Evolutionary conservation across 2,888 invertebrate species (phyloP).

Genomic region (Anaspis maculata): DNA sequence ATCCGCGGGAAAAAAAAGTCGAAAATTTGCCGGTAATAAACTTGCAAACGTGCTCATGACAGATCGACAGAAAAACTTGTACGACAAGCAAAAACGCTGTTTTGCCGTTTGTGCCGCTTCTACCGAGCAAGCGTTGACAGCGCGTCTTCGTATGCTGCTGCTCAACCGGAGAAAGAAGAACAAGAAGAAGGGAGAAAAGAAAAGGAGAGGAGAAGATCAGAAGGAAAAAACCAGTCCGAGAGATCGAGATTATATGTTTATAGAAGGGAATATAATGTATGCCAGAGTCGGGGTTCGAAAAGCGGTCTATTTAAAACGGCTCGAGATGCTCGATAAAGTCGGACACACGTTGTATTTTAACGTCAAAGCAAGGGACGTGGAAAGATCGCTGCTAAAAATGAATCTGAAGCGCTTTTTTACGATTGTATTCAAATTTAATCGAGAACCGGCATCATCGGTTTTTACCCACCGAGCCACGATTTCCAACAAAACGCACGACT

Average conservation of each 20-base stretch:
- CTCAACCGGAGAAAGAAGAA: no score
- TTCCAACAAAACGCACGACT: no score
- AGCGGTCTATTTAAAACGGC: conserved; percentile 34
- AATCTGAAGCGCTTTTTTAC: conserved; percentile 27
- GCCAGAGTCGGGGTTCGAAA: conserved; percentile 27
- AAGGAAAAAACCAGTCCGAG: conserved; percentile 25
- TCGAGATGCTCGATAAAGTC: conserved; percentile 31
- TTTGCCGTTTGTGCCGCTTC: conserved; percentile 23
- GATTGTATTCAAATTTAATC: conserved; percentile 36
- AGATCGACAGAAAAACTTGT: conserved; percentile 34
- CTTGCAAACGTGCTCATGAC: conserved; percentile 31
- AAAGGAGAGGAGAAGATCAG: no score
- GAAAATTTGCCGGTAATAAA: conserved; percentile 27
- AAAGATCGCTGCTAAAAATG: conserved; percentile 23
- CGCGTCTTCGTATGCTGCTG: no score
- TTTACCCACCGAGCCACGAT: no score
- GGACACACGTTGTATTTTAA: conserved; percentile 36
- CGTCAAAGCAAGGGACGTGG: conserved; percentile 19
- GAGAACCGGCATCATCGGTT: no score
- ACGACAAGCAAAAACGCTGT: conserved; percentile 33
- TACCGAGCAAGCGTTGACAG: conserved; percentile 25
- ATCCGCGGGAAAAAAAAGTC: conserved; percentile 14
- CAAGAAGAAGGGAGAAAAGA: no score
- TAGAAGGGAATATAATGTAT: conserved; percentile 33
- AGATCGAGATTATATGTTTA: conserved; percentile 34